These are phyloP conservation scores for Lottia gigantea DNA, from an alignment of 2,888 invertebrate species.

Conservation along the genomic window DNA sequence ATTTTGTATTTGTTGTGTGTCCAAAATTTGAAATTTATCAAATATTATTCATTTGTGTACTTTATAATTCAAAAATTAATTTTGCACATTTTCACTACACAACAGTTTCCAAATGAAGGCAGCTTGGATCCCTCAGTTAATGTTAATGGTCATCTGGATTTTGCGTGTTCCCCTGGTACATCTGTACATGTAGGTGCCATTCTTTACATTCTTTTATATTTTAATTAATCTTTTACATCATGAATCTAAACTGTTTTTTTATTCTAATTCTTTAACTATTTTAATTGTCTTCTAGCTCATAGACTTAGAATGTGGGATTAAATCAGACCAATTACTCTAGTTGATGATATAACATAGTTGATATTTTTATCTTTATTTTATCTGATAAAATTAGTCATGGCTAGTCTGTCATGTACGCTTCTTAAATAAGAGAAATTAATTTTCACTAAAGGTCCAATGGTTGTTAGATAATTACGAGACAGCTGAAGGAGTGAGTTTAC, in stretches of 20 bases:
- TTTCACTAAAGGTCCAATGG: constrained; percentile 75
- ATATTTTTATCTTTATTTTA: too few species aligned
- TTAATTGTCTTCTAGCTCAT: not conserved
- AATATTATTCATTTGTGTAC: too few species aligned
- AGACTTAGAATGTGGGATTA: constrained; percentile 5
- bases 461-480: constrained; percentile 98
- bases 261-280: too few species aligned
- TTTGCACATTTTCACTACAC: constrained; percentile 11
- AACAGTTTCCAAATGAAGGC: constrained; percentile 8
- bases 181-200: constrained; percentile 8
- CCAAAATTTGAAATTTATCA: too few species aligned
- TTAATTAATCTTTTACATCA: not conserved
- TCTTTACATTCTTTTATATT: constrained; percentile 3
- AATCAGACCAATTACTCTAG: not conserved
- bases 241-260: too few species aligned
- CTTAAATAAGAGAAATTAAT: too few species aligned
- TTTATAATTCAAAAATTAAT: too few species aligned
- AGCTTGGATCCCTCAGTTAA: constrained; percentile 9
- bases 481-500: constrained; percentile 91
- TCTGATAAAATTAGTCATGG: too few species aligned
- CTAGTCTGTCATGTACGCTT: too few species aligned
- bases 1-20: too few species aligned
- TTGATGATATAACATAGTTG: constrained; percentile 7
- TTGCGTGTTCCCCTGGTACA: constrained; percentile 9
- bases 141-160: constrained; percentile 8